These are phyloP conservation scores for Crax fasciolata DNA, from an alignment of 2,797 vertebrate species.

Conservation along the genomic window DNA sequence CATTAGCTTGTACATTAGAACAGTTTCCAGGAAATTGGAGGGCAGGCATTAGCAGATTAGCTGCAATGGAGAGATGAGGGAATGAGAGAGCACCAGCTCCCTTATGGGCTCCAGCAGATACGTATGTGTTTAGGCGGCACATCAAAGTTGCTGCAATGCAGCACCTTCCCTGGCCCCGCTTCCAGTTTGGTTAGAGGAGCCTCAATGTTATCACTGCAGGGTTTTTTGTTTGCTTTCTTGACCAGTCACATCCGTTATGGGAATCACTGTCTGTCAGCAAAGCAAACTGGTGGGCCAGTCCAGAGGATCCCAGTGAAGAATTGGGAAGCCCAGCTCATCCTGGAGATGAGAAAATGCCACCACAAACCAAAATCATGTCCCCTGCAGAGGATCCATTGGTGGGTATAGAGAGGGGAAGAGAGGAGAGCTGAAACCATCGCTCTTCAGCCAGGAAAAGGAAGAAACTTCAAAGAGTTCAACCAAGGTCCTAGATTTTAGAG, in stretches of 20 bases:
- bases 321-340: background rate
- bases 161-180: background rate
- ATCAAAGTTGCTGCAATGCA: slow-evolving; percentile 3
- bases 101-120: background rate
- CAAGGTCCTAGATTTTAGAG: slow-evolving; percentile 1
- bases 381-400: background rate
- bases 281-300: background rate
- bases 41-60: slow-evolving; percentile 44
- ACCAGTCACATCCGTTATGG: background rate
- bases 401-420: background rate
- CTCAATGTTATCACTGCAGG: background rate
- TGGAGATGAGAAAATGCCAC: background rate
- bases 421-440: background rate
- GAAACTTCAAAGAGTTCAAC: background rate
- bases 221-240: background rate
- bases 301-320: background rate
- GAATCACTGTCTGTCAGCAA: background rate
- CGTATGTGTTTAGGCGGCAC: background rate
- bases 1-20: slow-evolving; percentile 36
- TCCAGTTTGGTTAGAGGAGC: background rate
- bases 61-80: background rate
- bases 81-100: slow-evolving; percentile 42
- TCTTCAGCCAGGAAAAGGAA: background rate
- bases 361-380: background rate
- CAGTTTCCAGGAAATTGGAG: slow-evolving; percentile 60